Evolutionary conservation across 1,140 invertebrate species (phyloP), one percentile per base, ranked within the genome.

Genomic region (Euglossa dilemma): DNA sequence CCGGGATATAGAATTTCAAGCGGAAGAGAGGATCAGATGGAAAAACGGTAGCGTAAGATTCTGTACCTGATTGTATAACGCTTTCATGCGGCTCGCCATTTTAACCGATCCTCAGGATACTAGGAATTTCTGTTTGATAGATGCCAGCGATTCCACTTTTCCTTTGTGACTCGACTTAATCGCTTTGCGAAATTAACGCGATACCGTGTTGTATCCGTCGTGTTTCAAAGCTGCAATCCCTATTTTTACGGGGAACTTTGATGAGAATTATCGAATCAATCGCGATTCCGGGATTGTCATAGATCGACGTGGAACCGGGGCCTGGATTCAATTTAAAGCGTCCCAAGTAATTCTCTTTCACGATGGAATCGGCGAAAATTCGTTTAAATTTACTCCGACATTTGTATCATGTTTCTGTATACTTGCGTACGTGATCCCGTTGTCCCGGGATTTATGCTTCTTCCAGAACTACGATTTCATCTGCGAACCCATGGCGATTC

Each of bases 11-110:
- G 36, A 36, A 36, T 36, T 36, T 36, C 36, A 36, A 36, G 36
- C 4, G 36, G 36, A 36, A 36, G 4, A 36, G 36, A 36, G 4
- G 36, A 36, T 36, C 36, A 4, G 36, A 36, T 4, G 36, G 36
- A 4, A 36, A 36, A 52, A 5, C 1, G 6, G 12, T 14, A 18
- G 43, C 0, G 14, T 45, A 43, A 36, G 23, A 36, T 23, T 11
- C 3, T 11, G 12, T 88, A 93, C 93, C 90, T 93, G 92, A 63
- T 91, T 92, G 83, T 93, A 93, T 11, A 93, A 80, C 72, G 90
- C 85, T 89, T 93, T 93, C 91, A 92, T 91, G 52, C 92, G 91
- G 75, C 90, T 93, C 69, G 93, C 92, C 93, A 93, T 93, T 75
- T 87, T 71, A 14, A 25, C 20, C 18, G 2, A 12, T 59, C 6